Evolutionary conservation across 2,113 vertebrate genomes (phyloP).

Genomic region (Phaethon lepturus): DNA sequence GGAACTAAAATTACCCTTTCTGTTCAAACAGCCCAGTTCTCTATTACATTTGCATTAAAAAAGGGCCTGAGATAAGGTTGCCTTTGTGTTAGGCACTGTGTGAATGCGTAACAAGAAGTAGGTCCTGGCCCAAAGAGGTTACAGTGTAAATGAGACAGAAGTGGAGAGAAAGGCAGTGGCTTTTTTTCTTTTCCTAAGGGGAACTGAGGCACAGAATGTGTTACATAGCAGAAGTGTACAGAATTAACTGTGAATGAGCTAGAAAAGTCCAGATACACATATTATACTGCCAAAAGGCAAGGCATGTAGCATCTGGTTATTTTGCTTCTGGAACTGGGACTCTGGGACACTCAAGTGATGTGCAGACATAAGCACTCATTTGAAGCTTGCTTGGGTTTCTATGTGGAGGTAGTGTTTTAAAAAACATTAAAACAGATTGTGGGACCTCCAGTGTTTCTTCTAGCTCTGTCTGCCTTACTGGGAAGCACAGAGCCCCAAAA

Average conservation of each 20-base stretch:
- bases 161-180: neutral
- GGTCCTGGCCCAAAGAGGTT: slow-evolving; percentile 45
- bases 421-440: neutral
- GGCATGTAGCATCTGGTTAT: neutral
- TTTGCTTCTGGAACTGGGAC: neutral
- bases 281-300: neutral
- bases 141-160: slow-evolving; percentile 39
- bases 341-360: neutral
- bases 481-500: neutral
- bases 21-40: slow-evolving; percentile 44
- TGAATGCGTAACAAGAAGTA: neutral
- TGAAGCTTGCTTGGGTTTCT: neutral
- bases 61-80: slow-evolving; percentile 33
- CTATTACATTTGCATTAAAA: slow-evolving; percentile 61
- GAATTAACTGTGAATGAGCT: neutral
- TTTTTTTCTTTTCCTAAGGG: neutral
- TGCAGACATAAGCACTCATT: fast-evolving
- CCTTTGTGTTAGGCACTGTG: slow-evolving; percentile 41
- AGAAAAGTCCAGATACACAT: fast-evolving
- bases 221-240: neutral
- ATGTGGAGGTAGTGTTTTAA: fast-evolving
- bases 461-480: neutral
- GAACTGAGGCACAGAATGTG: neutral
- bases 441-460: neutral
- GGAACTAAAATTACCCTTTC: slow-evolving; percentile 59